Evolutionary conservation across 2,113 vertebrate genomes (phyloP).

Genomic region (Capreolus pygargus): DNA sequence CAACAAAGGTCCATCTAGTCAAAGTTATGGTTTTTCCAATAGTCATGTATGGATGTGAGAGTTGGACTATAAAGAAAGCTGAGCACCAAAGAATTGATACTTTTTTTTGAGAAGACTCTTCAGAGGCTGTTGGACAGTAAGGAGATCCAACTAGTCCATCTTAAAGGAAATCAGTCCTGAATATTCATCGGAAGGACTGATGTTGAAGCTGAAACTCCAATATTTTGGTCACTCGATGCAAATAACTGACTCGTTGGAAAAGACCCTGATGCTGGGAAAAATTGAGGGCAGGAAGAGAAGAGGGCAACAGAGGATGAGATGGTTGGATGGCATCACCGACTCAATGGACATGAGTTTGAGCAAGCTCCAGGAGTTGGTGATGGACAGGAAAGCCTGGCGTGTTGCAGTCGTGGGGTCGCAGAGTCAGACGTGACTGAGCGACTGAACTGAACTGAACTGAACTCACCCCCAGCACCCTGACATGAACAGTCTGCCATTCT

Average conservation of each 20-base stretch:
- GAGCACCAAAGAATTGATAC: neutral
- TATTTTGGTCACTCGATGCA: neutral
- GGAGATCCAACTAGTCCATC: neutral
- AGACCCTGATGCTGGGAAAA: neutral
- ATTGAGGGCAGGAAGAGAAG: neutral
- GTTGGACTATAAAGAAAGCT: neutral
- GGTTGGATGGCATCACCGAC: neutral
- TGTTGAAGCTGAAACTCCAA: neutral
- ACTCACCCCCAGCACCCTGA: neutral
- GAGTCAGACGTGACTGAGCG: neutral
- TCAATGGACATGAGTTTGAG: neutral
- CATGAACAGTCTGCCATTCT: neutral
- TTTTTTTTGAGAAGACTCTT: neutral
- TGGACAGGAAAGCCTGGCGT: neutral
- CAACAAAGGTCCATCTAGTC: neutral
- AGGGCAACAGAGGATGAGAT: neutral
- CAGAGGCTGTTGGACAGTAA: neutral
- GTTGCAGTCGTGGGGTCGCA: accelerated
- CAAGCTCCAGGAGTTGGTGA: neutral
- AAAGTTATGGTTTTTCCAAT: neutral
- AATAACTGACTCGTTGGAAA: neutral
- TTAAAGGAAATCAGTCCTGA: neutral
- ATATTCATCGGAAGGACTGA: neutral
- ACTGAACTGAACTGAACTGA: neutral
- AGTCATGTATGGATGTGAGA: neutral